These are phyloP conservation scores for Lymantria monacha DNA, from an alignment of 2,888 invertebrate genomes.

Conservation along the genomic window DNA sequence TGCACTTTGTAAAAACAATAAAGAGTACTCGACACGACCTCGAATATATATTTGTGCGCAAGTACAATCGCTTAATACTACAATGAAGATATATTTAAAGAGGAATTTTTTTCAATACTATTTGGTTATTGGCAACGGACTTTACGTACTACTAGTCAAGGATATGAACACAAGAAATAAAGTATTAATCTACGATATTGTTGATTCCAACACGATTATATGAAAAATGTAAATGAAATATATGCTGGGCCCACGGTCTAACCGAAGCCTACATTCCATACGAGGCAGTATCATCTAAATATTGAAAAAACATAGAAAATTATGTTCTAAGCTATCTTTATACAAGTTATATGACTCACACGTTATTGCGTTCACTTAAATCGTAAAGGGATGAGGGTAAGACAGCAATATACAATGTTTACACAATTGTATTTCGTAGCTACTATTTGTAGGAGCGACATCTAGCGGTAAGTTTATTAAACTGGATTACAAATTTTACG, in stretches of 20 bases:
- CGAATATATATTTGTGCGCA: constrained; percentile 62
- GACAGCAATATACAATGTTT: constrained; percentile 44
- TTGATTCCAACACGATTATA: constrained; percentile 27
- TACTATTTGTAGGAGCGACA: constrained; percentile 27
- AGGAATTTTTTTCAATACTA: constrained; percentile 70
- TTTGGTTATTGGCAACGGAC: constrained; percentile 75
- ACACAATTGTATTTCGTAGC: constrained; percentile 24
- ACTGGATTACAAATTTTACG: background rate
- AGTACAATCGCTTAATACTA: constrained; percentile 66
- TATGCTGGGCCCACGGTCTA: constrained; percentile 20
- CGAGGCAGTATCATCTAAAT: constrained; percentile 75
- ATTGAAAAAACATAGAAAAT: constrained; percentile 76
- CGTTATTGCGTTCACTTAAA: constrained; percentile 74
- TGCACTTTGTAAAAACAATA: constrained; percentile 49
- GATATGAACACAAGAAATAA: constrained; percentile 52
- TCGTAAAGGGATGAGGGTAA: constrained; percentile 51
- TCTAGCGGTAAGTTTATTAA: background rate
- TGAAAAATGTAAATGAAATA: constrained; percentile 28
- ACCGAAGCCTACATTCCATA: constrained; percentile 42
- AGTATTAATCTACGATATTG: constrained; percentile 36
- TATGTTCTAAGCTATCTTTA: constrained; percentile 71
- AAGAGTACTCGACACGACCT: constrained; percentile 39
- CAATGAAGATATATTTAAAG: constrained; percentile 62
- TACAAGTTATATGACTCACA: constrained; percentile 72
- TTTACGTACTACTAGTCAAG: constrained; percentile 50